Base-by-base conservation (phyloP, 2,113 vertebrate species). In the Ia io region DNA sequence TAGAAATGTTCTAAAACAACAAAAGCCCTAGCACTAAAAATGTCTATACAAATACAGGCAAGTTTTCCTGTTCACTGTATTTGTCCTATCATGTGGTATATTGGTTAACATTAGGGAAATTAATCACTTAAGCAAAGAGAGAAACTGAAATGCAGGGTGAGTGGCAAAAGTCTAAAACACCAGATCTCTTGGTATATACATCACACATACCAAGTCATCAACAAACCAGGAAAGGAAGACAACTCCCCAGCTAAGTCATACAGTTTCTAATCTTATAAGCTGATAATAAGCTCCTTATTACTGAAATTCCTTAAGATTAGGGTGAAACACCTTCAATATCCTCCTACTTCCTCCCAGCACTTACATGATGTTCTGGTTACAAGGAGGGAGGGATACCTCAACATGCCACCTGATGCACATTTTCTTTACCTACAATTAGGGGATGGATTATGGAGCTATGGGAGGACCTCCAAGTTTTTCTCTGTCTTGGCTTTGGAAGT, bases 1-100 rank as follows among this genome's bases (percentile, higher is more conserved):
- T 51, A 67, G 79, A 82, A 90, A 95, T 83, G 47, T 9, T 95
- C 89, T 95, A 88, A 93, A 96, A 77, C 56, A 8, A 89, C 32
- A 73, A 16, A 78, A 87, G 73, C 28, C 63, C 13, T 30, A 90
- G 18, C 65, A 84, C 40, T 73, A 82, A 28, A 89, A 51, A 37
- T 37, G n/a, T 51, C 84, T 88, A 53, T 49, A 88, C 90, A 84
- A 76, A 95, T 0, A 3, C 4, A 6, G 65, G 74, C 79, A 3
- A 1, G 44, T 20, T 78, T 96, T 93, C 88, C 78, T 53, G 95
- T 73, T 95, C 86, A 78, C 86, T 47, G 51, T 69, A 91, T 83
- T 88, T 84, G 42, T 59, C 76, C 86, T 74, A 94, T 44, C 12
- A 49, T 9, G 9, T 76, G 93, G 82, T 40, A 37, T 59, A 63